Evolutionary conservation across 2,888 invertebrate genomes (phyloP), one percentile per base, ranked within the genome.

Genomic region (Cantharis rufa): DNA sequence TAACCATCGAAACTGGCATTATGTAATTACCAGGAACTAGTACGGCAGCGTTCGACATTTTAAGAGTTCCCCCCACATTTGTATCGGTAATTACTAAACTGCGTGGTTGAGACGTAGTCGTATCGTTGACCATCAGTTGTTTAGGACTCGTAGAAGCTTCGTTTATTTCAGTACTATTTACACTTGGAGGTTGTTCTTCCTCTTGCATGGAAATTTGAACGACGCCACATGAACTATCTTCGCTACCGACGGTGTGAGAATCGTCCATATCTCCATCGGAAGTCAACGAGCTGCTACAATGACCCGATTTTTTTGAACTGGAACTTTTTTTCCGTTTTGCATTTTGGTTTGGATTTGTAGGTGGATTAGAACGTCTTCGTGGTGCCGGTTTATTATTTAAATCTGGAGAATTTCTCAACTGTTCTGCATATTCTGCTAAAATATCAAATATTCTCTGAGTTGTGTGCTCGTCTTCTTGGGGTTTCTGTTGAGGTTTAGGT

Each of bases 341-440:
- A 64, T 92, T 92, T 15, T 93, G 92, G 70, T 91, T 91, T 0
- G 94, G 92, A 88, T 92, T 93, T 1, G 93, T 92, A 1, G 94
- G 93, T 13, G 93, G 93, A 86, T 94, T 94, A 0, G 94, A 92
- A 73, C 95, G 90, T 81, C 95, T 89, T 64, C 95, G 90, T 0
- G 95, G 95, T 0, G 95, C 95, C 0, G 95, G 95, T 86, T 94
- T 95, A 85, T 95, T 94, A 84, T 94, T 95, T 64, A 92, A 85
- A 87, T 95, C 95, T 0, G 95, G 95, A 0, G 94, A 94, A 84
- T 94, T 95, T 81, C 94, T 90, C 64, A 95, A 89, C 84, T 95
- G 94, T 83, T 95, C 95, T 69, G 94, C 94, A 85, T 95, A 95
- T 84, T 95, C 94, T 0, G 94, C 94, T 70, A 95, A 86, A 82